Conservation (phyloP, 2,888 invertebrate genomes). For the Augochlorella aurata region DNA sequence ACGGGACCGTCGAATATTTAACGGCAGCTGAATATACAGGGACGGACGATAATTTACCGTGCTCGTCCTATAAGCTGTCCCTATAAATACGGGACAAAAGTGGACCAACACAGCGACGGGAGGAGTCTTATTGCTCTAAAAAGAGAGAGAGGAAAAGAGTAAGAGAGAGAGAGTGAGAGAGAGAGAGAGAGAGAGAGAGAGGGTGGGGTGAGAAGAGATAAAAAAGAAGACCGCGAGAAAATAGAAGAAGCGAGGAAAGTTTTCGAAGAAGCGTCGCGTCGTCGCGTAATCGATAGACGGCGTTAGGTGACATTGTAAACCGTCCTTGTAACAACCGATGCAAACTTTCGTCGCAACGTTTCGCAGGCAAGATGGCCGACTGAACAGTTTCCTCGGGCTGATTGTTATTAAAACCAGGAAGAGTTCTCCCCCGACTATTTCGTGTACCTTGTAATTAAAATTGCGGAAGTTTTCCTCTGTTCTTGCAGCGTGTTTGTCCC, state of each 20-base stretch:
- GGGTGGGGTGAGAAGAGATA: too few species aligned
- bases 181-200: neutral
- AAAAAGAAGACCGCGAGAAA: neutral
- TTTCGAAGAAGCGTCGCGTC: conserved; percentile 12
- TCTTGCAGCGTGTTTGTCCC: neutral
- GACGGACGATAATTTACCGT: conserved; percentile 29
- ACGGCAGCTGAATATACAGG: conserved; percentile 14
- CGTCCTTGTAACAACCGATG: conserved; percentile 17
- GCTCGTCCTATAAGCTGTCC: conserved; percentile 24
- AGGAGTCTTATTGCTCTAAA: neutral
- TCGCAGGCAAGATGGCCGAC: neutral
- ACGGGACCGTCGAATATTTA: conserved; percentile 30
- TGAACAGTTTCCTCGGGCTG: neutral
- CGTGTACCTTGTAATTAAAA: conserved; percentile 25
- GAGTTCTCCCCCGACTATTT: neutral
- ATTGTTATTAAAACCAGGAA: neutral
- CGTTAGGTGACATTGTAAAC: conserved; percentile 39
- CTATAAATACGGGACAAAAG: conserved; percentile 19
- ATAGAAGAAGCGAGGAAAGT: conserved; percentile 21
- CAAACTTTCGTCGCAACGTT: conserved; percentile 6
- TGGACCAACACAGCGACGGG: conserved; percentile 7
- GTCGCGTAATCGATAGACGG: conserved; percentile 40
- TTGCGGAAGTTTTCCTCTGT: neutral
- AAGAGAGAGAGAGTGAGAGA: neutral
- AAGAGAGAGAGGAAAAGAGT: neutral